Evolutionary conservation across 2,888 invertebrate species (phyloP), one percentile per base, ranked within the genome.

Genomic region (Cosmia trapezina): DNA sequence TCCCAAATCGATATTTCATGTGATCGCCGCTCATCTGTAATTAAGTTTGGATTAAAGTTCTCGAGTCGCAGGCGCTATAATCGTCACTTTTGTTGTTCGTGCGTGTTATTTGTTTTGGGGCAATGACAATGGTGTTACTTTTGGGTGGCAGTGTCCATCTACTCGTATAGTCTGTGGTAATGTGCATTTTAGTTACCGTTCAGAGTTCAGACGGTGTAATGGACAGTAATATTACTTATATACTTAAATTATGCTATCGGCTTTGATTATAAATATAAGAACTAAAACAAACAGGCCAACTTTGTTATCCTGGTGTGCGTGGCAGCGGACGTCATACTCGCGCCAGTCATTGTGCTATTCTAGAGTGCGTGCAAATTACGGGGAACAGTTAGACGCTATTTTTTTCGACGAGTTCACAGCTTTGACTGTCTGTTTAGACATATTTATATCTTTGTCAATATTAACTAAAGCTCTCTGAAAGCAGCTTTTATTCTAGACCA

Each of bases 1-100:
- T 90, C 93, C 93, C 93, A 93, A 94, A 94, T 92, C 95, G 93
- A 95, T 96, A 96, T 94, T 94, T 96, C 94, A 95, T 94, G 89
- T 92, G 93, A 92, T 91, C 92, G 89, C 82, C 73, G 86, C 89
- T 86, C 89, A 90, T 90, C 90, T 95, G 94, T 95, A 95, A 96
- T 96, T 96, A 95, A 93, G 90, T 90, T 87, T 88, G 91, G 93
- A 92, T 93, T 92, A 91, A 92, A 91, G 90, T 91, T 89, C 88
- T 89, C 86, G 88, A 86, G 92, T 92, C 93, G 92, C 94, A 92
- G 92, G 91, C 91, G 93, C 90, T 90, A 89, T 91, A 88, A 89
- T 89, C 92, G 90, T 92, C 94, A 93, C 93, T 90, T 91, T 90
- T 88, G 86, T 89, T 81, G 51, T 28, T 68, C 65, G 67, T 71